Conservation (phyloP, 2,797 vertebrate genomes). For the Bradypodion pumilum region DNA sequence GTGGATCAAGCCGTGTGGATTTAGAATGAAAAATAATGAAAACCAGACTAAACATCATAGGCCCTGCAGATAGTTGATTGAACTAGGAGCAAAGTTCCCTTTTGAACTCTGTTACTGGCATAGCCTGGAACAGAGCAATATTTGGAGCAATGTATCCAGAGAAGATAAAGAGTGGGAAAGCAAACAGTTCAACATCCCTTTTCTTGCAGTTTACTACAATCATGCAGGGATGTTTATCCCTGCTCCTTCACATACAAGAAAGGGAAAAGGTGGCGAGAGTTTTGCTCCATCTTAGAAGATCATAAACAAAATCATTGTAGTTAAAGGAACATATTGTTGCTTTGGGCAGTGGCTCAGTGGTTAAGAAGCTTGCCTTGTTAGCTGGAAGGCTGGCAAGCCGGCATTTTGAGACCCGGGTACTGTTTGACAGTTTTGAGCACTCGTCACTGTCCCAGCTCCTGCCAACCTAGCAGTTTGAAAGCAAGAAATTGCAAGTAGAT, state of each 20-base stretch:
- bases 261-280: too few species aligned
- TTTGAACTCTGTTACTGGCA: neutral
- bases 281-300: neutral
- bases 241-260: neutral
- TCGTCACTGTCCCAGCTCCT: too few species aligned
- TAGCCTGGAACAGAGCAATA: neutral
- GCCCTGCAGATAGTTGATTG: neutral
- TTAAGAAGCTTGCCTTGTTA: too few species aligned
- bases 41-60: too few species aligned
- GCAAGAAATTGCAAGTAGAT: too few species aligned
- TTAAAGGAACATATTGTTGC: neutral
- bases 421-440: too few species aligned
- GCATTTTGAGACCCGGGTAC: too few species aligned
- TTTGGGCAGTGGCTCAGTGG: too few species aligned
- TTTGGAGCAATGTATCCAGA: neutral
- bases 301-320: neutral
- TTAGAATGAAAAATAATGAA: too few species aligned
- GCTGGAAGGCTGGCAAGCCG: too few species aligned
- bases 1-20: too few species aligned
- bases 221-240: neutral
- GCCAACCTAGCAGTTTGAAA: too few species aligned
- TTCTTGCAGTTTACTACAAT: neutral
- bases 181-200: neutral
- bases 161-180: neutral
- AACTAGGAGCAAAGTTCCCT: neutral